These are phyloP conservation scores for Phortica magna DNA, from an alignment of 2,888 invertebrate genomes.

Conservation along the genomic window DNA sequence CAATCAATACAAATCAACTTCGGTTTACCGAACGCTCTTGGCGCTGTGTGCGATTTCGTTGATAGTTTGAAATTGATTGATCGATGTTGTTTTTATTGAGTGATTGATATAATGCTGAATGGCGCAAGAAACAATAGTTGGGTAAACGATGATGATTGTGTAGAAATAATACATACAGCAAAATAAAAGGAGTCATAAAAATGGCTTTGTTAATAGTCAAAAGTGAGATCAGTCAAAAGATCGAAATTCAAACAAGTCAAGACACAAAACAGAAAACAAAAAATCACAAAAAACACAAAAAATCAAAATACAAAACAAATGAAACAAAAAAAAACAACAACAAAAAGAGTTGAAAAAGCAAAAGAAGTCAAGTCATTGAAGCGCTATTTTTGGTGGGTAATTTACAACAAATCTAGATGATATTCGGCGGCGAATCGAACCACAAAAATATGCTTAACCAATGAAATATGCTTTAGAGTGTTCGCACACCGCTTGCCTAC, in stretches of 20 bases:
- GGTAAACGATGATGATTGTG: slow-evolving; percentile 24
- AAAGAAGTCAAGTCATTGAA: slow-evolving; percentile 18
- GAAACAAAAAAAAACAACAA: not conserved
- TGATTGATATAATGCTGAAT: slow-evolving; percentile 70
- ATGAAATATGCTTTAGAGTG: slow-evolving; percentile 41
- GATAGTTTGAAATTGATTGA: slow-evolving; percentile 66
- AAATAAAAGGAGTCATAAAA: slow-evolving; percentile 35
- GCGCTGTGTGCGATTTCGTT: slow-evolving; percentile 29
- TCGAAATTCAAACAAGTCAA: slow-evolving; percentile 13
- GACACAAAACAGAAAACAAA: slow-evolving; percentile 24
- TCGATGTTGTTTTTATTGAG: slow-evolving; percentile 70
- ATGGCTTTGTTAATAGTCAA: slow-evolving; percentile 18
- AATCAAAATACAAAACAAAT: slow-evolving; percentile 11
- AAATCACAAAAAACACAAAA: slow-evolving; percentile 29
- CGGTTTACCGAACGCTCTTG: not conserved
- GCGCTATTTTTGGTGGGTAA: slow-evolving; percentile 20
- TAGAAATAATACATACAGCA: slow-evolving; percentile 32
- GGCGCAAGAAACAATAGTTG: slow-evolving; percentile 66
- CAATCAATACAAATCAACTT: not conserved
- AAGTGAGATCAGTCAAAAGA: not conserved
- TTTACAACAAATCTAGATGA: slow-evolving; percentile 35
- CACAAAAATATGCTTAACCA: slow-evolving; percentile 19
- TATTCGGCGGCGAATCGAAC: slow-evolving; percentile 17
- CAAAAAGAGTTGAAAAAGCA: not conserved
- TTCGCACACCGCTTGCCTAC: slow-evolving; percentile 59